A percentile compares a stretch with the other conserved stretches of the same genome.
Evolutionary conservation across 2,797 vertebrate species (phyloP).

Genomic region (Spheniscus humboldti): DNA sequence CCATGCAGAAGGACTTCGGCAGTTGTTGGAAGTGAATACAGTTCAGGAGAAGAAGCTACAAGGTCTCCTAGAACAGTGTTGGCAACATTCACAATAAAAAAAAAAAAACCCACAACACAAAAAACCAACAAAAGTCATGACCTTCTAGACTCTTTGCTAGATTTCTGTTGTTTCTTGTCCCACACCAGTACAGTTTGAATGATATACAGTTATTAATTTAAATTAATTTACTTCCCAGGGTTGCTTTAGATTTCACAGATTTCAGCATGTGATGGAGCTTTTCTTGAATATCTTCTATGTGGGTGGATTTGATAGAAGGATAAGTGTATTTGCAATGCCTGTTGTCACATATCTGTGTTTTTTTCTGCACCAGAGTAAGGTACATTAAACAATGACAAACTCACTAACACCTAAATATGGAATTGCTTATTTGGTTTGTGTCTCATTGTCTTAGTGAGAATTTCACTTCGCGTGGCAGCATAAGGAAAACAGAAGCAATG

Average conservation of each 20-base stretch:
- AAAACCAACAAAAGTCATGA: background rate
- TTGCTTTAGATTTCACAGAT: conserved; percentile 13
- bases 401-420: background rate
- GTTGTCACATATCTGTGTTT: background rate
- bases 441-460: background rate
- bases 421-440: background rate
- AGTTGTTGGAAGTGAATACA: background rate
- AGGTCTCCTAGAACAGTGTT: background rate
- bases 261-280: conserved; percentile 19
- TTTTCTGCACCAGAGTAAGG: background rate
- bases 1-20: background rate
- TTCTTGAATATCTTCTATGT: background rate
- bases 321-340: conserved; percentile 16
- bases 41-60: background rate
- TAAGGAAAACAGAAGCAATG: background rate
- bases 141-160: background rate
- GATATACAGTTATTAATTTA: background rate
- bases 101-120: too few species aligned
- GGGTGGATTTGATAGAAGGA: background rate
- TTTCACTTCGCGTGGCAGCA: background rate
- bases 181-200: background rate
- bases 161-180: background rate
- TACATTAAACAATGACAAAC: conserved; percentile 3
- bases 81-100: background rate
- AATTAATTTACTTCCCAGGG: background rate